Evolutionary conservation across 2,797 vertebrate genomes (phyloP).

Genomic region (Karalla daura): DNA sequence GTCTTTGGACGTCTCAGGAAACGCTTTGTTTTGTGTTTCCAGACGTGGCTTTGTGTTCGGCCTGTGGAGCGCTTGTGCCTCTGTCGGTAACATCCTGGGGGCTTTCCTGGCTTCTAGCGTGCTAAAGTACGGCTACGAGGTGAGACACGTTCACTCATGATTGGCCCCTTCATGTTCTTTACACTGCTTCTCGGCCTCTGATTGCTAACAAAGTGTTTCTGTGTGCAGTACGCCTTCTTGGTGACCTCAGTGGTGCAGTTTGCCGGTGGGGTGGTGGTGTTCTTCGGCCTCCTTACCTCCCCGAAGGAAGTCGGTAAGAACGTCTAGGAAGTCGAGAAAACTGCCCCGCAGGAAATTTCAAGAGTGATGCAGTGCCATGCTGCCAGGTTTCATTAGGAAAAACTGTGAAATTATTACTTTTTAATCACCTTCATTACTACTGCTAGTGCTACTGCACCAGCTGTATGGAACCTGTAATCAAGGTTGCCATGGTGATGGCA

Average conservation of each 20-base stretch:
- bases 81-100: conserved; percentile 97
- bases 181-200: background rate
- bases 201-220: conserved; percentile 10
- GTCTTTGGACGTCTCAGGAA: too few species aligned
- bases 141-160: conserved; percentile 48
- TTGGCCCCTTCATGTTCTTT: accelerated
- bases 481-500: too few species aligned
- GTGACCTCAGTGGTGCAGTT: conserved; percentile 96
- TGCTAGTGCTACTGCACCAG: too few species aligned
- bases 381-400: too few species aligned
- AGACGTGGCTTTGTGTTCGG: conserved; percentile 95
- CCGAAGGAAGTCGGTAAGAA: conserved; percentile 96
- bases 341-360: too few species aligned
- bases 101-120: conserved; percentile 95
- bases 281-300: conserved; percentile 94
- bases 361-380: too few species aligned
- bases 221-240: conserved; percentile 92
- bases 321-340: background rate
- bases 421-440: too few species aligned
- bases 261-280: conserved; percentile 93
- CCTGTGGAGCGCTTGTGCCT: conserved; percentile 97
- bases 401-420: too few species aligned
- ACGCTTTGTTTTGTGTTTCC: background rate
- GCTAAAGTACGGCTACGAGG: conserved; percentile 96
- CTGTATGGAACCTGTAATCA: too few species aligned